These are phyloP conservation scores for Fistularia tabacaria DNA, from an alignment of 2,797 vertebrate species.

Conservation along the genomic window DNA sequence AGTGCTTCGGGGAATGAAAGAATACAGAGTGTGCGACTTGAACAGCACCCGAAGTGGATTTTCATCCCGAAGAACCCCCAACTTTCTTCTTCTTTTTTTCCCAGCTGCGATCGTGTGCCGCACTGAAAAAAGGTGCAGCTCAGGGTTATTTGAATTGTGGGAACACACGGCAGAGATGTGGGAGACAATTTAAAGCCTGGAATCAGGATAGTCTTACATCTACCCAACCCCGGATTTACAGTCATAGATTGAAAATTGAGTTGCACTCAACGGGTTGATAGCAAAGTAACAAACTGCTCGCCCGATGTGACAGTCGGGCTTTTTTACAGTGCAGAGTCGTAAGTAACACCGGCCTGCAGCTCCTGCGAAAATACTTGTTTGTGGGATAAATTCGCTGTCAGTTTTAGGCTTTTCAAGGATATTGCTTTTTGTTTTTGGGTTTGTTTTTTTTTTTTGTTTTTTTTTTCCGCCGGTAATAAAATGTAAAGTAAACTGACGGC, in stretches of 20 bases:
- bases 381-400: not conserved
- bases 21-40: too few species aligned
- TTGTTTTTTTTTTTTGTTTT: too few species aligned
- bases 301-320: not conserved
- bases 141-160: not conserved
- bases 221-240: not conserved
- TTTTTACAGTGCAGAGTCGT: not conserved
- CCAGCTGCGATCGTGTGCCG: too few species aligned
- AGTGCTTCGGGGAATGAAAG: too few species aligned
- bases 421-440: not conserved
- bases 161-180: conserved; percentile 5
- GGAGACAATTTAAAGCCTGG: not conserved
- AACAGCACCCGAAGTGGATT: too few species aligned
- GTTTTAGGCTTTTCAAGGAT: conserved; percentile 2
- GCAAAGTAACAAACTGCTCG: not conserved
- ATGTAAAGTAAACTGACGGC: not conserved
- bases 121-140: too few species aligned
- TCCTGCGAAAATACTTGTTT: not conserved
- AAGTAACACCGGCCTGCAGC: not conserved
- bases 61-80: too few species aligned
- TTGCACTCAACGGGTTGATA: not conserved
- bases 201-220: conserved; percentile 8
- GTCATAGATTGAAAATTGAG: not conserved
- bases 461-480: not conserved
- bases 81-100: too few species aligned